These are phyloP conservation scores for Botrylloides violaceus DNA, from an alignment of 23 tunicate species.

Conservation along the genomic window DNA sequence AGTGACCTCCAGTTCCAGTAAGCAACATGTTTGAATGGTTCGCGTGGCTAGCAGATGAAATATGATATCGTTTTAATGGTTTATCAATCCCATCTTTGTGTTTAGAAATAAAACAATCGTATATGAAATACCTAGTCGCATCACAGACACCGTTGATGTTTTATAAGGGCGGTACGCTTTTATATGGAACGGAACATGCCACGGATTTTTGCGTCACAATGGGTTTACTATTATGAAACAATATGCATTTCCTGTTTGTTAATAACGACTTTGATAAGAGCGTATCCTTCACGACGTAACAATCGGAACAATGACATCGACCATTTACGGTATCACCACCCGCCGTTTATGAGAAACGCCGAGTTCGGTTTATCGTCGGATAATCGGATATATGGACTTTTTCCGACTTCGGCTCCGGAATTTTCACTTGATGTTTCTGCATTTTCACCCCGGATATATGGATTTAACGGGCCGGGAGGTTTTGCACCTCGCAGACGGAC, in stretches of 20 bases:
- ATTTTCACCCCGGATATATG: background rate
- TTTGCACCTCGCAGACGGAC: background rate
- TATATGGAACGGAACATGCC: background rate
- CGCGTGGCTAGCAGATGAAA: too few relatives aligned
- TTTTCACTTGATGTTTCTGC: background rate
- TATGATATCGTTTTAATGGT: too few relatives aligned
- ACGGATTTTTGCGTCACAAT: too few relatives aligned
- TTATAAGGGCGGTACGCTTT: background rate
- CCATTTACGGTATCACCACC: background rate
- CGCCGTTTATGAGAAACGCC: background rate
- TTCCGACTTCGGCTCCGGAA: background rate
- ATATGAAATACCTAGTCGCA: too few relatives aligned
- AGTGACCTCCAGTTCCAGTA: too few relatives aligned
- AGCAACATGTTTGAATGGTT: too few relatives aligned
- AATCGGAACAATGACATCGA: too few relatives aligned
- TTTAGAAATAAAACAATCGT: too few relatives aligned
- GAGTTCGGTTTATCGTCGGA: background rate
- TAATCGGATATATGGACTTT: background rate
- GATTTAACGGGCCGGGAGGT: background rate
- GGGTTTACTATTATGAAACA: background rate
- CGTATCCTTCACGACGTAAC: background rate
- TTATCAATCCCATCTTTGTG: too few relatives aligned
- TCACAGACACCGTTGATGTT: too few relatives aligned
- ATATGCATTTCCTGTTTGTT: background rate
- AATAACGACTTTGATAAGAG: background rate